These are phyloP conservation scores for Nipponia nippon DNA, from an alignment of 2,113 vertebrate species.

Conservation along the genomic window DNA sequence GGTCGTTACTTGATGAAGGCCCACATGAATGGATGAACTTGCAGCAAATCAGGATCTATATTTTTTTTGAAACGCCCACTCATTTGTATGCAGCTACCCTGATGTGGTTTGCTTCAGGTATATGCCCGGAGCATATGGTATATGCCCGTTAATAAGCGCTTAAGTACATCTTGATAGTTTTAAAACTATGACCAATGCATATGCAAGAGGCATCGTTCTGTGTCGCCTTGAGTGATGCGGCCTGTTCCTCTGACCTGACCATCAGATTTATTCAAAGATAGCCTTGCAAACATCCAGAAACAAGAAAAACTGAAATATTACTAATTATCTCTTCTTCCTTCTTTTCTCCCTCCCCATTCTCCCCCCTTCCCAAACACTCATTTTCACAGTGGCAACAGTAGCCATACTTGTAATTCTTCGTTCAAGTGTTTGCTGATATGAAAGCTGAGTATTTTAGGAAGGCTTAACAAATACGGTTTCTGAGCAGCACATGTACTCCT, in stretches of 20 bases:
- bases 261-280: neutral
- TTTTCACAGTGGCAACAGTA: neutral
- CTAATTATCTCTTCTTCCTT: conserved; percentile 30
- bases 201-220: neutral
- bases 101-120: neutral
- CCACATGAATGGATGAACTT: neutral
- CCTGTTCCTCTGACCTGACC: neutral
- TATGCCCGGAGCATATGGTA: neutral
- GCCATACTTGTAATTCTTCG: neutral
- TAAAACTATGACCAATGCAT: neutral
- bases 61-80: neutral
- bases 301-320: neutral
- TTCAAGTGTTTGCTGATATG: neutral
- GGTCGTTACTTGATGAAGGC: neutral
- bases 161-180: neutral
- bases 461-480: neutral
- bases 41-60: neutral
- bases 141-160: neutral
- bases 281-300: neutral
- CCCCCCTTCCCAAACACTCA: neutral
- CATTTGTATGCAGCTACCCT: neutral
- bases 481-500: neutral
- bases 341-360: conserved; percentile 7
- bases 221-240: neutral
- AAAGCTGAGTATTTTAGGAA: neutral